phyloP scores from a whole-genome alignment of 2,113 vertebrate genomes.

The Anolis sagrei region DNA sequence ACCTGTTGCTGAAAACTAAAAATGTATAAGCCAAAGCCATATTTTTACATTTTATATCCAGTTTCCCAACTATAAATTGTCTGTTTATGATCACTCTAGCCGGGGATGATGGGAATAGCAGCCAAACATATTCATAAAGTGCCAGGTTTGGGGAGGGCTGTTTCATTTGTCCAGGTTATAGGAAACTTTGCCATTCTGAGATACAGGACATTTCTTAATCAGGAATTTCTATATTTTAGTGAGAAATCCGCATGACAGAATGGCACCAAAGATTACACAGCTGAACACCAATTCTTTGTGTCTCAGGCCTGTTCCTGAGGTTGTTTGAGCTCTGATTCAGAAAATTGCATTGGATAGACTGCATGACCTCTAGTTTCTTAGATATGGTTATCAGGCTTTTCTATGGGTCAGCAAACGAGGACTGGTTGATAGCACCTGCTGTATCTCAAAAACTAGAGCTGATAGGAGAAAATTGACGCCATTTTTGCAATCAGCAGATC shows the following conservation, averaged over 20 bases:
- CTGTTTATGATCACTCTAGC: neutral
- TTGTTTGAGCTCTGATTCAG: no score
- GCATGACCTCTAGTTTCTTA: no score
- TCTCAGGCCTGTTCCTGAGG: no score
- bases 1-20: neutral
- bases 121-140: neutral
- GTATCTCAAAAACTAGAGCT: no score
- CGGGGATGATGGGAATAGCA: neutral
- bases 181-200: neutral
- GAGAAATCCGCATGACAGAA: neutral
- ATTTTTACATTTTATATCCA: neutral
- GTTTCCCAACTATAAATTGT: neutral
- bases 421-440: no score
- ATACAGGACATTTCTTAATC: neutral
- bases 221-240: neutral
- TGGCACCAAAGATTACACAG: neutral
- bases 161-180: neutral
- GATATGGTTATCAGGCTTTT: no score
- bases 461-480: no score
- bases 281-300: no score
- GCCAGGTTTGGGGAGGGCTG: neutral
- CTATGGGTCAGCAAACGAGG: no score
- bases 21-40: neutral
- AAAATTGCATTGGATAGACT: no score
- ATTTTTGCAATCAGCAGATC: no score